Percentiles rank a stretch among this genome's conserved stretches.
Conservation (phyloP, 2,888 invertebrate species). For the Nomada fabriciana region DNA sequence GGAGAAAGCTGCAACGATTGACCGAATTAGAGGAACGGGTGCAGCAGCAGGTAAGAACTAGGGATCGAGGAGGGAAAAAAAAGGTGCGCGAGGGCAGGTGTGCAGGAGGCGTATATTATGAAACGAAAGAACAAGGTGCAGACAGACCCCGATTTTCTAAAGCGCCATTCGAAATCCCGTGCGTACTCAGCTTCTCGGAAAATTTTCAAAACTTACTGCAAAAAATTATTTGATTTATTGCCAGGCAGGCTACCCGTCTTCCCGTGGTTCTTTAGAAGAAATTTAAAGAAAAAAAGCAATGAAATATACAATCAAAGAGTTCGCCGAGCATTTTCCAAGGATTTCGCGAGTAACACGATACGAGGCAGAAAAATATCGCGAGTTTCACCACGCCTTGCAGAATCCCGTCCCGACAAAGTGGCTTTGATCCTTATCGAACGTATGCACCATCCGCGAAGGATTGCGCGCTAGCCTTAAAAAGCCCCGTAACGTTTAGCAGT, state of each 20-base stretch:
- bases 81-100: constrained; percentile 20
- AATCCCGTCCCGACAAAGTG: constrained; percentile 49
- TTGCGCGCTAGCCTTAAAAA: constrained; percentile 37
- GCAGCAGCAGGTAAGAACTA: neutral
- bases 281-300: neutral
- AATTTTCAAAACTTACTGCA: neutral
- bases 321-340: constrained; percentile 28
- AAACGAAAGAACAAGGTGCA: constrained; percentile 32
- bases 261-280: no score
- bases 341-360: constrained; percentile 47
- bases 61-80: constrained; percentile 1
- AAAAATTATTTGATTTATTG: neutral
- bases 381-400: constrained; percentile 18
- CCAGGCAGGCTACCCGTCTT: no score
- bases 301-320: constrained; percentile 4
- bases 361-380: constrained; percentile 42
- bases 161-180: neutral
- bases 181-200: neutral
- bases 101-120: constrained; percentile 10
- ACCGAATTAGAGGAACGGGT: constrained; percentile 7
- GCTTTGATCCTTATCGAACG: constrained; percentile 49
- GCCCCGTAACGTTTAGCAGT: constrained; percentile 39
- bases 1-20: constrained; percentile 34
- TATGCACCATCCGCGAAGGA: constrained; percentile 12
- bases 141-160: constrained; percentile 10